These are phyloP conservation scores for Diprion similis DNA, from an alignment of 1,140 invertebrate genomes.

Conservation along the genomic window DNA sequence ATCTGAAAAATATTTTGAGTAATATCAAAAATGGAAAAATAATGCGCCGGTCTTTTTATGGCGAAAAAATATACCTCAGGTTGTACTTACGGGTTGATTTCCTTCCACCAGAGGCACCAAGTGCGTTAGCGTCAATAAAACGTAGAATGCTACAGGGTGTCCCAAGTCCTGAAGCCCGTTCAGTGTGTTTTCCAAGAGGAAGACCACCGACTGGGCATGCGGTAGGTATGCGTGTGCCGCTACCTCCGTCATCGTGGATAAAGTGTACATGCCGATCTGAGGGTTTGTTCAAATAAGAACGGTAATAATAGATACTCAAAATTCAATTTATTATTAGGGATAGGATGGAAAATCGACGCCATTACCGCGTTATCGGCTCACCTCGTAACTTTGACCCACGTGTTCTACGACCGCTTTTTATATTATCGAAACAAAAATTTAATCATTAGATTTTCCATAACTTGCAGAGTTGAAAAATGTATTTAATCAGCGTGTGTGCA, in stretches of 20 bases:
- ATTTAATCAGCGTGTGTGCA: too few species aligned
- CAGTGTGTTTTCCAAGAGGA: constrained; percentile 64
- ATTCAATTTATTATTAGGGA: constrained; percentile 22
- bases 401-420: too few species aligned
- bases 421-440: too few species aligned
- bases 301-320: constrained; percentile 23
- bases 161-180: constrained; percentile 59
- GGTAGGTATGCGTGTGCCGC: constrained; percentile 66
- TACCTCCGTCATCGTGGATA: constrained; percentile 70
- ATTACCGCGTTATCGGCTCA: too few species aligned
- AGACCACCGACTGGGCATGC: constrained; percentile 63
- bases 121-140: constrained; percentile 68
- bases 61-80: constrained; percentile 23
- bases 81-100: constrained; percentile 64
- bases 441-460: too few species aligned
- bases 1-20: constrained; percentile 49
- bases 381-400: too few species aligned
- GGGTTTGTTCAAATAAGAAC: constrained; percentile 30
- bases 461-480: too few species aligned
- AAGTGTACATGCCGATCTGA: constrained; percentile 71
- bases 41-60: background rate
- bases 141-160: constrained; percentile 65
- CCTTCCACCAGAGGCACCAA: constrained; percentile 65
- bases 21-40: constrained; percentile 13
- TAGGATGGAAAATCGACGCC: constrained; percentile 20